A percentile compares a stretch with the other conserved stretches of the same genome.
Conservation (phyloP, 2,113 vertebrate genomes). For the Cryptotis parvus region DNA sequence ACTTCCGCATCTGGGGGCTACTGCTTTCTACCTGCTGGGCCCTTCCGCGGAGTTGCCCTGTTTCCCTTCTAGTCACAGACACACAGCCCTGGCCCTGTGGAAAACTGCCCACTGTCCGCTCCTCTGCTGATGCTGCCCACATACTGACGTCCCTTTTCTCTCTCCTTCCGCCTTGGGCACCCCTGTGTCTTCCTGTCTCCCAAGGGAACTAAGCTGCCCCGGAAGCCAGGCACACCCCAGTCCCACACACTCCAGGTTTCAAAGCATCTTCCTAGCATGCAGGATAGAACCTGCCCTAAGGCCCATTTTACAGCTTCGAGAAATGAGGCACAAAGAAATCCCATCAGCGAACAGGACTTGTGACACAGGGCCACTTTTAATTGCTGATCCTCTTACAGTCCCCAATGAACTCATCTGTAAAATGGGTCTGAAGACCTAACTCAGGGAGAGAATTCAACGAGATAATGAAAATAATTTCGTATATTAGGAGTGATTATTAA, state of each 20-base stretch:
- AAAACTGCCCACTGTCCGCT: neutral
- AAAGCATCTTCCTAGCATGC: neutral
- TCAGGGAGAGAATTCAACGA: neutral
- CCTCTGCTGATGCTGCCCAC: neutral
- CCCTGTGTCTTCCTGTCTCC: neutral
- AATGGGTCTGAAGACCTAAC: neutral
- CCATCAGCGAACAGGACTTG: neutral
- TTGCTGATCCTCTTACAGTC: neutral
- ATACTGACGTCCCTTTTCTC: neutral
- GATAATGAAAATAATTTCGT: too few species aligned
- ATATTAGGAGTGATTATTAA: neutral
- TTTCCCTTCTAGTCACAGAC: neutral
- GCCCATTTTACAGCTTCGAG: neutral
- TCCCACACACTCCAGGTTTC: accelerated
- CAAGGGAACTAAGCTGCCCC: neutral
- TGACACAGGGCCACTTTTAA: neutral
- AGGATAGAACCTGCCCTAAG: too few species aligned
- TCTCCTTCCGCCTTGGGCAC: accelerated
- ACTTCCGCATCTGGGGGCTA: too few species aligned
- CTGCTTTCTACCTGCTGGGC: neutral
- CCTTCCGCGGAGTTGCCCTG: neutral
- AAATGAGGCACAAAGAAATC: neutral
- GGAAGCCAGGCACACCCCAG: neutral
- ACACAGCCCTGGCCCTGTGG: neutral
- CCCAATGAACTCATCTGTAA: neutral